phyloP scores from a whole-genome alignment of 2,888 invertebrate species.

The Gastracanthus pulcherrimus region DNA sequence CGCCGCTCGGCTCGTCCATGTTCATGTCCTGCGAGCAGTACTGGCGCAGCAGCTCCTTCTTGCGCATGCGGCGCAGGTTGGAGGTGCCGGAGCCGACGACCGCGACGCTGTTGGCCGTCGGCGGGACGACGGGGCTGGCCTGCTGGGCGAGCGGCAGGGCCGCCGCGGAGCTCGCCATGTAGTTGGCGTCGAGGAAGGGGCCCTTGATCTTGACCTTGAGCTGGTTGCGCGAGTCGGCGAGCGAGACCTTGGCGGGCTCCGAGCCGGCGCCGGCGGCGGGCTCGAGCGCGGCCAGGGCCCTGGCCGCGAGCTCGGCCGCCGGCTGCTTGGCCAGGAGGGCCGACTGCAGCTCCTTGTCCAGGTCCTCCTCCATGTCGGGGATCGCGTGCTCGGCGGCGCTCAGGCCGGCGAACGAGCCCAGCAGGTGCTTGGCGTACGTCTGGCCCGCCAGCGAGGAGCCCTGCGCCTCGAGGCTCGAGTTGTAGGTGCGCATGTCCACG shows the following conservation, averaged over 20 bases:
- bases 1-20: slow-evolving; percentile 86
- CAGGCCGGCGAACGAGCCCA: slow-evolving; percentile 81
- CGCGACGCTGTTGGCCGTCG: slow-evolving; percentile 78
- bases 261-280: slow-evolving; percentile 73
- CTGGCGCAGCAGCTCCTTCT: slow-evolving; percentile 91
- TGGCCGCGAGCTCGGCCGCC: slow-evolving; percentile 69
- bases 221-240: slow-evolving; percentile 90
- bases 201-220: slow-evolving; percentile 95
- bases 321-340: slow-evolving; percentile 81
- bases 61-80: slow-evolving; percentile 91
- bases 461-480: slow-evolving; percentile 81
- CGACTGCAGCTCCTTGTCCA: slow-evolving; percentile 87
- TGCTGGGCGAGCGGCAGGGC: slow-evolving; percentile 80
- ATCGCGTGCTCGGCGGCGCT: slow-evolving; percentile 85
- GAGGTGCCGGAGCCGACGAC: slow-evolving; percentile 81
- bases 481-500: slow-evolving; percentile 94
- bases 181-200: slow-evolving; percentile 89
- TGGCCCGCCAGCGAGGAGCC: slow-evolving; percentile 80
- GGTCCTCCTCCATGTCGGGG: slow-evolving; percentile 88
- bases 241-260: slow-evolving; percentile 83
- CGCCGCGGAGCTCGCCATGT: slow-evolving; percentile 81
- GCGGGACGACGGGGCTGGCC: slow-evolving; percentile 71
- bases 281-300: slow-evolving; percentile 61
- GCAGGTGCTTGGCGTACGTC: slow-evolving; percentile 82
- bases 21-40: slow-evolving; percentile 87